Percentiles rank a stretch among this genome's conserved stretches.
phyloP scores from a whole-genome alignment of 1,140 invertebrate species.

The Grapholita molesta region DNA sequence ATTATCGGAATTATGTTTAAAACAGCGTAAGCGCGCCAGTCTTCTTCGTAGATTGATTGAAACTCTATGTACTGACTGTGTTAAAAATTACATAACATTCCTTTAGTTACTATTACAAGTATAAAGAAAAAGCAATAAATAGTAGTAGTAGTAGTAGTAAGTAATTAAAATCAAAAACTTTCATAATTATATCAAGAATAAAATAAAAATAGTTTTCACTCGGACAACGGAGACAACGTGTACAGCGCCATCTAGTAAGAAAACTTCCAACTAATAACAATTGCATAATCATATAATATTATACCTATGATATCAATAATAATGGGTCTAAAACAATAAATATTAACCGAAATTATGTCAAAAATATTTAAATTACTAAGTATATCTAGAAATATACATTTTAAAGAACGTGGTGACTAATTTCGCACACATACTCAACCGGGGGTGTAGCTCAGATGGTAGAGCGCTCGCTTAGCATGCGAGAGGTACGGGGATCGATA shows the following conservation, averaged over 20 bases:
- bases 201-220: no score
- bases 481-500: constrained; percentile 92
- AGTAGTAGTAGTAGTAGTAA: no score
- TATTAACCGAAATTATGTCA: neutral
- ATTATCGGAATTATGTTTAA: no score
- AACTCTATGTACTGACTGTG: no score
- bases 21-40: no score
- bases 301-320: neutral
- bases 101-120: no score
- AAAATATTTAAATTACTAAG: neutral
- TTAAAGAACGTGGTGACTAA: neutral
- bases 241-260: constrained; percentile 15
- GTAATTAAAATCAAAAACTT: no score
- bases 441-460: constrained; percentile 80
- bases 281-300: neutral
- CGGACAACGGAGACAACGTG: neutral
- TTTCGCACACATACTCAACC: neutral
- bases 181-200: no score
- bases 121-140: no score
- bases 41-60: no score
- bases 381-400: neutral
- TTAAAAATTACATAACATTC: no score
- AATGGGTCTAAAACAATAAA: neutral
- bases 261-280: neutral
- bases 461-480: constrained; percentile 93